Percentiles rank a stretch among this genome's conserved stretches.
Conservation (phyloP, 2,888 invertebrate species). For the Anarsia innoxiella region DNA sequence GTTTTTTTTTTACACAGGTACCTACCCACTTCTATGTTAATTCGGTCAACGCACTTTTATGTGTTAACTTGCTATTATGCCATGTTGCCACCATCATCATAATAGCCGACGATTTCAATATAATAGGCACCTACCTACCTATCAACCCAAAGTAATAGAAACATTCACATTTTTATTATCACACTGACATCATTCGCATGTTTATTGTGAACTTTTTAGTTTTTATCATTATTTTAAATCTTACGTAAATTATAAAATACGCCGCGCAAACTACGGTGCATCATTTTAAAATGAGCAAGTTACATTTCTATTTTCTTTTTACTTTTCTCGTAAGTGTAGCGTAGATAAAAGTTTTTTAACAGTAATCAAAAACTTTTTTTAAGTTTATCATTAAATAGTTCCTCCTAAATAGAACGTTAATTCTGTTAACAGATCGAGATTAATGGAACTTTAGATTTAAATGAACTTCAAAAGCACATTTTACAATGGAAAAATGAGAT, state of each 20-base stretch:
- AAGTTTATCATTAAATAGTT: no score
- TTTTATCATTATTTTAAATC: constrained; percentile 5
- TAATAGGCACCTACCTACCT: no score
- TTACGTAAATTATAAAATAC: constrained; percentile 33
- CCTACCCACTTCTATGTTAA: no score
- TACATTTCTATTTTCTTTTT: constrained; percentile 37
- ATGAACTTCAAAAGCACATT: constrained; percentile 56
- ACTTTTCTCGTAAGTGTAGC: constrained; percentile 40
- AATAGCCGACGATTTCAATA: no score
- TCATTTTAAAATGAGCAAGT: constrained; percentile 29
- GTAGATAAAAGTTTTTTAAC: neutral
- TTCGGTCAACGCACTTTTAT: no score
- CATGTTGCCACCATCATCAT: no score
- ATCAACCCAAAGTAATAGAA: no score
- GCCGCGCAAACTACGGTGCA: constrained; percentile 66
- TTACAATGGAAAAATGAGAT: constrained; percentile 59
- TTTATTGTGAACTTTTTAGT: constrained; percentile 5
- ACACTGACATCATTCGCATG: constrained; percentile 1
- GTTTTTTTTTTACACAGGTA: no score
- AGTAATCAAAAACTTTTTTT: constrained; percentile 14
- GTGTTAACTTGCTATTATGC: no score
- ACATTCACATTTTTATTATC: no score
- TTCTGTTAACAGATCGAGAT: constrained; percentile 47
- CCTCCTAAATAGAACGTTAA: no score
- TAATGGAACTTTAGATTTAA: constrained; percentile 51